Percentiles rank a stretch among this genome's conserved stretches.
phyloP scores from a whole-genome alignment of 1,140 invertebrate species.

The Habropoda laboriosa region DNA sequence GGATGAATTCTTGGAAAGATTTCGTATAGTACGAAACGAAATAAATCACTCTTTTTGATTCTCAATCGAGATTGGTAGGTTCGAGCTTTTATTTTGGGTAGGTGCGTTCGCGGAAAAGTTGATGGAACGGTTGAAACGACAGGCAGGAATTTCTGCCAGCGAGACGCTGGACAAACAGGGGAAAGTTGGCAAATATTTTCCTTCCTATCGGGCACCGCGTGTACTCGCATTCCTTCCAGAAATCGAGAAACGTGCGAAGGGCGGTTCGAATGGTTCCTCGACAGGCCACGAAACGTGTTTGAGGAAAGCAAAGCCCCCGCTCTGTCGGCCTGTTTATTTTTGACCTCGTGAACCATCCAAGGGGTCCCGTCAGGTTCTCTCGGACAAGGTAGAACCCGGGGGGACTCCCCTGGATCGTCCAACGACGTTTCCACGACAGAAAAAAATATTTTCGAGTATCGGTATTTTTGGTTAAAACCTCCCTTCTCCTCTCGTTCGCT shows the following conservation, averaged over 20 bases:
- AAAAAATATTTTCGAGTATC: neutral
- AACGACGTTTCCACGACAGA: neutral
- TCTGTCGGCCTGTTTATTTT: constrained; percentile 74
- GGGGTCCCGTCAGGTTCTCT: constrained; percentile 39
- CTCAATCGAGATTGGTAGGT: neutral
- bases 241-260: constrained; percentile 56
- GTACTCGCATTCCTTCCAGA: constrained; percentile 44
- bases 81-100: neutral
- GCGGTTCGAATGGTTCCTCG: constrained; percentile 28
- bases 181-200: constrained; percentile 65
- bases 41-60: constrained; percentile 32
- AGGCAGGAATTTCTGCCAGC: constrained; percentile 53
- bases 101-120: constrained; percentile 32
- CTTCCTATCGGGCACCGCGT: constrained; percentile 27
- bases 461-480: neutral
- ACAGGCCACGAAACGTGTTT: constrained; percentile 47
- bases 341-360: constrained; percentile 60
- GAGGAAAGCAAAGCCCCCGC: constrained; percentile 52
- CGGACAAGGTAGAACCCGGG: constrained; percentile 43
- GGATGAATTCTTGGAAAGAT: constrained; percentile 48
- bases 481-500: too few species aligned
- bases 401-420: constrained; percentile 12
- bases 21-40: neutral
- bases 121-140: constrained; percentile 19
- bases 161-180: constrained; percentile 31